Base-by-base conservation (phyloP, 2,113 vertebrate species). In the Corythoichthys intestinalis region DNA sequence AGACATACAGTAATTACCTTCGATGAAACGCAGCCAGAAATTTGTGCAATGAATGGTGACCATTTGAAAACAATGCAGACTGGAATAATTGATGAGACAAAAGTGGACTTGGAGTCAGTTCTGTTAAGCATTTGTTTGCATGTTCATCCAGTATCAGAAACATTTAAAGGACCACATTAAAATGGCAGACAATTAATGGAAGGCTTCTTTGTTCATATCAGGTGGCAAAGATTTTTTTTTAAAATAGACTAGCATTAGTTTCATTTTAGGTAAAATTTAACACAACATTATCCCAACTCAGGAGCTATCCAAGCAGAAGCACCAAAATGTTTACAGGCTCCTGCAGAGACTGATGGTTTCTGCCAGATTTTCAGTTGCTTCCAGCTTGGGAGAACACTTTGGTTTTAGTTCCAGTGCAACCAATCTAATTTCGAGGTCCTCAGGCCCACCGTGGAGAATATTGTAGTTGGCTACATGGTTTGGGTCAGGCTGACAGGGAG, bases 381-480 rank as follows among this genome's bases (percentile, higher is more conserved):
- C 80, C 78, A 69, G 82, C 84, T 80, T 8, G 58, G 79, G 83
- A 80, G 82, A 83, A 80, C 74, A 54, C 53, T 65, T 65, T 59
- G 57, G 6, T 38, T 38, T 38, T 37, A n/a, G 47, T 50, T 65
- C 73, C 69, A 64, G 77, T 76, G 78, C 71, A 87, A 41, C 72
- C 76, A 75, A 71, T 80, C 71, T 88, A 89, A 90, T 89, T 90
- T 91, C 89, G 87, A 86, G 84, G 81, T 88, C 84, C 72, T 85
- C 35, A 50, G 77, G 71, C 75, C 81, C 76, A 73, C 79, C 77
- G 65, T 73, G 59, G 48, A 80, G 64, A 74, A 72, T 86, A 73
- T 87, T 90, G 79, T 83, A 72, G 79, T 89, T 90, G 90, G 83
- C 85, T 11, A 28, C 66, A 65, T 34, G 66, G 75, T 68, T 81